Percentiles rank a stretch among this genome's conserved stretches.
phyloP scores from a whole-genome alignment of 2,888 invertebrate species.

The Dysmachus trigonus region DNA sequence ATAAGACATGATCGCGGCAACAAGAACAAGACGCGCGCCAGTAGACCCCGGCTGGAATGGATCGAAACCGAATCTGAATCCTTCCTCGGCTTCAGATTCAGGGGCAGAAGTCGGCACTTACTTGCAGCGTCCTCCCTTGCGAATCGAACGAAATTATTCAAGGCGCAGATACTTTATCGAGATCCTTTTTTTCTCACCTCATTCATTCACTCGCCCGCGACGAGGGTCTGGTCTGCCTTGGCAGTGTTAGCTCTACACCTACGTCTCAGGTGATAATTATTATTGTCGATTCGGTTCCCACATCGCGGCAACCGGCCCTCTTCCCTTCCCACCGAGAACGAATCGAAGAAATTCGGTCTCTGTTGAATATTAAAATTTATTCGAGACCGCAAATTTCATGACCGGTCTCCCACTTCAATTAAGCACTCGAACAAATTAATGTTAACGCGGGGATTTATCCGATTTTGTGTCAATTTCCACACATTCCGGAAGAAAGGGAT shows the following conservation, averaged over 20 bases:
- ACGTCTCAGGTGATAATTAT: conserved; percentile 20
- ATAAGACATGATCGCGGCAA: not conserved
- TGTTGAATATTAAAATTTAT: not conserved
- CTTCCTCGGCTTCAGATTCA: not conserved
- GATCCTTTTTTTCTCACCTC: conserved; percentile 6
- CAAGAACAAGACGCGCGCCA: not conserved
- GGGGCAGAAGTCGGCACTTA: conserved; percentile 26
- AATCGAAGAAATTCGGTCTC: not conserved
- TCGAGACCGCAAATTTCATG: not conserved
- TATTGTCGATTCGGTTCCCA: conserved; percentile 10
- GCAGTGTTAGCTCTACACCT: conserved; percentile 13
- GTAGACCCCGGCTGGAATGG: not conserved
- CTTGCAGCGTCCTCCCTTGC: conserved; percentile 9
- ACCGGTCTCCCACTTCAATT: not conserved
- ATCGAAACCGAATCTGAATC: too few species aligned
- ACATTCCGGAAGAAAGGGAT: not conserved
- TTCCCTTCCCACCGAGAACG: not conserved
- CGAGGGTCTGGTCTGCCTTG: not conserved
- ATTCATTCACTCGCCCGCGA: not conserved
- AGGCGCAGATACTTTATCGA: not conserved
- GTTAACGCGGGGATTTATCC: not conserved
- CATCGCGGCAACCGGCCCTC: not conserved
- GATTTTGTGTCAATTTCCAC: not conserved
- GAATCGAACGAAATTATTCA: conserved; percentile 10
- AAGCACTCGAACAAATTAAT: not conserved